Conservation (phyloP, 2,797 vertebrate species). For the Esox masquinongy region DNA sequence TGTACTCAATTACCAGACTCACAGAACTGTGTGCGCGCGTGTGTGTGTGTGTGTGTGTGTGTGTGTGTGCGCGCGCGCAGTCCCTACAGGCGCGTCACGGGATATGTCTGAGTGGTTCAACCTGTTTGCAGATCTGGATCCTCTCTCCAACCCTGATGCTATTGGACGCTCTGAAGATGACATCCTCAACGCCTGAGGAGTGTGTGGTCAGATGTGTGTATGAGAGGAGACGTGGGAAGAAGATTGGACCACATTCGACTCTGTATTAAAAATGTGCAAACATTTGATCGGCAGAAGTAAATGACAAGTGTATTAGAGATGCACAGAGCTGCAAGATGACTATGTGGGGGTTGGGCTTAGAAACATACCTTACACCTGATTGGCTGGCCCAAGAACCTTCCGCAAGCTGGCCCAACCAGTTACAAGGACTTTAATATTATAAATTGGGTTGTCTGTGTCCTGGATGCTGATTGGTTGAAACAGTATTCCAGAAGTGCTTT, state of each 20-base stretch:
- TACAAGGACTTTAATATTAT: not conserved
- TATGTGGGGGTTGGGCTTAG: not conserved
- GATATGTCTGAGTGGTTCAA: constrained; percentile 82
- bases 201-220: not conserved
- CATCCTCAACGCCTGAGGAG: constrained; percentile 76
- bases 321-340: not conserved
- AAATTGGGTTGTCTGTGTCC: too few species aligned
- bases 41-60: constrained; percentile 2
- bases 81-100: constrained; percentile 59
- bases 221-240: constrained; percentile 25
- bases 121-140: constrained; percentile 82
- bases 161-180: constrained; percentile 80
- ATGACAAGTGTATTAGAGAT: constrained; percentile 7
- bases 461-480: not conserved
- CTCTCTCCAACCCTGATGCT: constrained; percentile 81
- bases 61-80: constrained; percentile 24
- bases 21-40: not conserved
- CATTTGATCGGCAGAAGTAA: not conserved
- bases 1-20: not conserved
- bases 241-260: not conserved
- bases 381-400: not conserved
- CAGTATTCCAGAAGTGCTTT: not conserved
- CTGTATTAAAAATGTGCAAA: constrained; percentile 14
- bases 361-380: not conserved
- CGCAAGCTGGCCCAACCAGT: not conserved